These are phyloP conservation scores for Sminthurinus aureus DNA, from an alignment of 2,888 invertebrate species.

Conservation along the genomic window DNA sequence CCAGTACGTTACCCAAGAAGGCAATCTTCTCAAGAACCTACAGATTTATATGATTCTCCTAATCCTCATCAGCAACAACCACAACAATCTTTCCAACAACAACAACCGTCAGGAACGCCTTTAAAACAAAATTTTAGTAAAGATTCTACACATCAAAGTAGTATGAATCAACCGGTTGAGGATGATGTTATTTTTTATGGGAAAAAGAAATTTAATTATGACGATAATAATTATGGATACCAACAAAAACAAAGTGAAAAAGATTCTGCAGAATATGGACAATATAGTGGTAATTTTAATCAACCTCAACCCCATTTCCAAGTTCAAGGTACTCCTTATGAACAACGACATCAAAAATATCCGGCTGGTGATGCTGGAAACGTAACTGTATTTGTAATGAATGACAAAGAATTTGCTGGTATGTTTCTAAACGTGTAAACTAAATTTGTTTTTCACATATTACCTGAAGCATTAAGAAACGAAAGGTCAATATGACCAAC, in stretches of 20 bases:
- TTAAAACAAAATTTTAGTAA: conserved; percentile 28
- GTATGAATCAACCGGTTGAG: conserved; percentile 25
- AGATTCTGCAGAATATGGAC: conserved; percentile 35
- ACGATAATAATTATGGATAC: conserved; percentile 44
- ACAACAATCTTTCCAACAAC: conserved; percentile 19
- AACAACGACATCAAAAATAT: conserved; percentile 31
- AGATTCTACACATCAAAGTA: conserved; percentile 28
- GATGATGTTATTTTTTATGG: conserved; percentile 54
- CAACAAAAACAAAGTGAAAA: conserved; percentile 31
- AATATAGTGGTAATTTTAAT: conserved; percentile 40
- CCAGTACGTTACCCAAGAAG: conserved; percentile 55
- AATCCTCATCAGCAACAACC: conserved; percentile 23
- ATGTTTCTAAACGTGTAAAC: too few relatives aligned
- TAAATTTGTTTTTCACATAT: not conserved
- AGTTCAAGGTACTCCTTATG: conserved; percentile 32
- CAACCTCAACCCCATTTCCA: conserved; percentile 43
- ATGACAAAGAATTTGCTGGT: conserved; percentile 35
- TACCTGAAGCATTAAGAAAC: not conserved
- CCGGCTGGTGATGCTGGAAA: conserved; percentile 48
- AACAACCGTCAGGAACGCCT: conserved; percentile 4
- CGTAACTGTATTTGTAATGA: conserved; percentile 57
- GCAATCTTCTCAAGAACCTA: conserved; percentile 54
- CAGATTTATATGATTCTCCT: conserved; percentile 51
- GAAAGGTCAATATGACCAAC: not conserved
- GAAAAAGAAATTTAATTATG: conserved; percentile 54